Evolutionary conservation across 2,888 invertebrate genomes (phyloP), one percentile per base, ranked within the genome.

Genomic region (Sphecodes monilicornis): DNA sequence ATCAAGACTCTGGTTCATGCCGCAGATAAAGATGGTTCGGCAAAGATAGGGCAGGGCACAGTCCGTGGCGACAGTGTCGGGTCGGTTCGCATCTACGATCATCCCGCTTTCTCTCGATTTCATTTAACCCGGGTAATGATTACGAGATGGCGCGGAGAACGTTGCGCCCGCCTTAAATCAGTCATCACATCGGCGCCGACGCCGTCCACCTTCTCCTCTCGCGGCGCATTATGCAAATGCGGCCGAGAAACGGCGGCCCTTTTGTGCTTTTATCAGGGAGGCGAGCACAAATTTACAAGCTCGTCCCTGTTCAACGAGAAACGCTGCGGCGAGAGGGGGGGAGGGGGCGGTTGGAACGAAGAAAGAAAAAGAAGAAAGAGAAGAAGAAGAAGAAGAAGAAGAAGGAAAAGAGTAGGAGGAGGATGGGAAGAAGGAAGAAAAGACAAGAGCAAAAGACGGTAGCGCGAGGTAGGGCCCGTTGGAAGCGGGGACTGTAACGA

Each of bases 281-380:
- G 88, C 91, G 88, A 91, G 90, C 91, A 92, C 91, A 92, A 93
- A 93, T 93, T 93, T 93, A 93, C 91, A 93, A 92, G 91, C 92
- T 91, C 92, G 86, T 84, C 85, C 85, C 81, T 87, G 84, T 85
- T 87, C 82, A 75, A 81, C 82, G 78, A 79, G 77, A 72, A 83
- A 83, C 72, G 39, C 54, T 41, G 36, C 39, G 68, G 10, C 13
- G 16, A 0, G 3, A 26, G 60, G 26, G 39, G 8, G 60, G 26
- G 26, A 18, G 22, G n/a, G 68, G 66, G 70, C 41, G 54, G 39
- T 16, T 13, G 32, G 64, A 68, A 46, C 36, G 64, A 36, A 22
- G 8, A 41, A 80, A 70, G 36, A 43, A 50, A 74, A 74, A 39
- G 41, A 70, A 64, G 71, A 78, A 80, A 74, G 77, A 76, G 83